These are phyloP conservation scores for Rhorus exstirpatorius DNA, from an alignment of 2,888 invertebrate genomes.

Conservation along the genomic window DNA sequence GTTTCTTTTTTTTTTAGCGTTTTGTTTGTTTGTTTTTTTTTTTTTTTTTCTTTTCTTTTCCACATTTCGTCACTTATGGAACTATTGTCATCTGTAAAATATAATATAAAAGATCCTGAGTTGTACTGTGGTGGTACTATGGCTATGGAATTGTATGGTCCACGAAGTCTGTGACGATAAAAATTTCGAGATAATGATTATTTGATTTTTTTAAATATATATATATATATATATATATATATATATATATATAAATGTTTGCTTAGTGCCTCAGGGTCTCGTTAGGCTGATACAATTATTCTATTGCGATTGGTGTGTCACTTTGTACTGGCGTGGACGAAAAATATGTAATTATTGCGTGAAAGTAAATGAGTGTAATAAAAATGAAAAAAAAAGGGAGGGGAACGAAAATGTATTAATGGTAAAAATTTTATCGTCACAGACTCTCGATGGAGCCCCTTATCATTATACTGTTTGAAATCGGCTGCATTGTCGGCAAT, in stretches of 20 bases:
- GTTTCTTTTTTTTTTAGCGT: constrained; percentile 6
- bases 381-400: constrained; percentile 38
- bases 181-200: constrained; percentile 14
- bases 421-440: constrained; percentile 61
- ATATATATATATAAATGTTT: too few species aligned
- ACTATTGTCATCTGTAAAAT: constrained; percentile 86
- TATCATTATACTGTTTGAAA: constrained; percentile 79
- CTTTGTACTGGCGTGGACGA: constrained; percentile 62
- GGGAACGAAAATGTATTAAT: not conserved
- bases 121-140: constrained; percentile 86
- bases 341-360: constrained; percentile 36
- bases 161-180: constrained; percentile 74
- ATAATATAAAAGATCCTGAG: constrained; percentile 86
- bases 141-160: constrained; percentile 84
- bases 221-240: not conserved
- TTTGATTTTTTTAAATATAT: not conserved
- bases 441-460: constrained; percentile 68
- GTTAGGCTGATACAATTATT: constrained; percentile 55
- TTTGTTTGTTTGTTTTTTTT: too few species aligned
- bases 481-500: constrained; percentile 84
- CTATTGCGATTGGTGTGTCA: constrained; percentile 54
- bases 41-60: constrained; percentile 27
- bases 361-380: constrained; percentile 7
- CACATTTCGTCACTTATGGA: constrained; percentile 79
- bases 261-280: constrained; percentile 49